Conservation (phyloP, 2,888 invertebrate genomes). For the Lissonota sp. region DNA sequence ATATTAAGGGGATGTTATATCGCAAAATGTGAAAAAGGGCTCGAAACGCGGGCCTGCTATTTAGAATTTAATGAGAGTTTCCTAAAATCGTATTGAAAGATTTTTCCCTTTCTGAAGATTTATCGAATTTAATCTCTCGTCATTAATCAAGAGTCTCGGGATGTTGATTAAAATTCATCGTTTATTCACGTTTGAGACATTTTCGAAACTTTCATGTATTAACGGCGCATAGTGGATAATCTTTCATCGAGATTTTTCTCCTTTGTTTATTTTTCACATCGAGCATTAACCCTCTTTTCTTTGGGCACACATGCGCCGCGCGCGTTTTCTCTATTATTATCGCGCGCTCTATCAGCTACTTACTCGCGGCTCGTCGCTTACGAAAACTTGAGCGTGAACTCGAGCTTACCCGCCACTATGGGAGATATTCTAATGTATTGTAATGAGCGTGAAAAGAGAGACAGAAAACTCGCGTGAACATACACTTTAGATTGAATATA, state of each 20-base stretch:
- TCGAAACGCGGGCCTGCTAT: slow-evolving; percentile 63
- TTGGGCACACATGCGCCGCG: neutral
- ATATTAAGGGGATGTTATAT: slow-evolving; percentile 73
- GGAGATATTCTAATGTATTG: slow-evolving; percentile 76
- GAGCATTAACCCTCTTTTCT: neutral
- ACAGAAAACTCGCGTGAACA: slow-evolving; percentile 61
- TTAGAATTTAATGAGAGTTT: slow-evolving; percentile 78
- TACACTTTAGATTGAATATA: slow-evolving; percentile 13
- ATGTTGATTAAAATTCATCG: slow-evolving; percentile 52
- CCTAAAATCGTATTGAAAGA: slow-evolving; percentile 41
- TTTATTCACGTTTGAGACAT: neutral
- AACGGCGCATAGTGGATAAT: neutral
- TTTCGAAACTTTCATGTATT: neutral
- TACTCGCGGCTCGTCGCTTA: slow-evolving; percentile 36
- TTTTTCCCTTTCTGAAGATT: slow-evolving; percentile 56
- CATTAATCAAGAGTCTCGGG: slow-evolving; percentile 60
- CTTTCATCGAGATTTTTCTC: slow-evolving; percentile 3
- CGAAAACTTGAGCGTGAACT: slow-evolving; percentile 43
- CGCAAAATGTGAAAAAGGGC: neutral
- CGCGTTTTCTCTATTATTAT: slow-evolving; percentile 31
- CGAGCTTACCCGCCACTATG: slow-evolving; percentile 60
- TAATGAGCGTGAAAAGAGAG: slow-evolving; percentile 70
- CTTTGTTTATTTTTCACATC: slow-evolving; percentile 14
- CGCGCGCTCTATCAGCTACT: slow-evolving; percentile 50
- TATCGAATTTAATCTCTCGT: slow-evolving; percentile 67